phyloP scores from a whole-genome alignment of 2,113 vertebrate species.

The Cacatua alba region DNA sequence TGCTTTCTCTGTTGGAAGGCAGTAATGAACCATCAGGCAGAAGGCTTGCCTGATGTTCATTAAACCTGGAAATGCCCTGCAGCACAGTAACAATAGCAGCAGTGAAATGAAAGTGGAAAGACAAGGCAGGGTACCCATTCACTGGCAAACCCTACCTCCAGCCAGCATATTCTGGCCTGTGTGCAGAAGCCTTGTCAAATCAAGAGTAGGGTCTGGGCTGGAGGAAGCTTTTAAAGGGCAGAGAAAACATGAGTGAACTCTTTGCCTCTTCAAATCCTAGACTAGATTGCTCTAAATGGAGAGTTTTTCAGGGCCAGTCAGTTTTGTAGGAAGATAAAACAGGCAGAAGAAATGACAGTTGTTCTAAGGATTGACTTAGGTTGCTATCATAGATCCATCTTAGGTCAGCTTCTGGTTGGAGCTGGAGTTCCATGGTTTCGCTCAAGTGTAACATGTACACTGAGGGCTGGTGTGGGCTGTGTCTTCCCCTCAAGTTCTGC shows the following conservation, averaged over 20 bases:
- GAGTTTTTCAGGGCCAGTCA: not conserved
- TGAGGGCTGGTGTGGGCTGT: not conserved
- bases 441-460: not conserved
- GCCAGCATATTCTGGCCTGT: not conserved
- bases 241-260: not conserved
- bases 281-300: not conserved
- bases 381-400: not conserved
- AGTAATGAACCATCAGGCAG: not conserved
- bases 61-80: conserved; percentile 2
- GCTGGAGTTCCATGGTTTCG: not conserved
- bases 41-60: not conserved
- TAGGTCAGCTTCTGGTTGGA: not conserved
- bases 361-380: not conserved
- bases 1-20: not conserved
- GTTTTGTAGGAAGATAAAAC: not conserved
- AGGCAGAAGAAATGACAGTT: not conserved
- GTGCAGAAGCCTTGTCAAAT: not conserved
- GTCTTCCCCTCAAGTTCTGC: not conserved
- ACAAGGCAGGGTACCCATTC: not conserved
- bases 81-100: not conserved
- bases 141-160: not conserved
- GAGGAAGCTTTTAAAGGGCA: not conserved
- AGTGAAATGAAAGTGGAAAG: not conserved
- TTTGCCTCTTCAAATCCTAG: not conserved
- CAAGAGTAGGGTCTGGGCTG: not conserved